A percentile compares a stretch with the other conserved stretches of the same genome.
Conservation (phyloP, 2,888 invertebrate species). For the Trissolcus brochymenae region DNA sequence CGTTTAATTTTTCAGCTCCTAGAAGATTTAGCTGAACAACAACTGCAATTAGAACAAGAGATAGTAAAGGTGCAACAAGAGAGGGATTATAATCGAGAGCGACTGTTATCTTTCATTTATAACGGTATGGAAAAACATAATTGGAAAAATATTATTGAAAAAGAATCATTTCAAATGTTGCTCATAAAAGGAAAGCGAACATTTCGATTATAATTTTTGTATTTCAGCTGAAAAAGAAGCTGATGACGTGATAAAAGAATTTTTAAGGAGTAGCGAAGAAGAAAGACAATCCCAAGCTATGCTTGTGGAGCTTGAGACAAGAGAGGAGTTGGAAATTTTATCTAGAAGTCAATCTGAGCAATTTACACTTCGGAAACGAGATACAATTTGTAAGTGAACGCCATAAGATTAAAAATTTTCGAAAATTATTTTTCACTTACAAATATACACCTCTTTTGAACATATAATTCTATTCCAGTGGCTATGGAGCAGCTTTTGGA, state of each 20-base stretch:
- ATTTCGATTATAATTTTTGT: neutral
- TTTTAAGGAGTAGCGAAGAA: slow-evolving; percentile 80
- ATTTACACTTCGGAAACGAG: slow-evolving; percentile 80
- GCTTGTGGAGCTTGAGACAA: slow-evolving; percentile 82
- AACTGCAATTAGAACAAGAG: slow-evolving; percentile 82
- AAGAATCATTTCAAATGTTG: too few species aligned
- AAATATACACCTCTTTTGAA: neutral
- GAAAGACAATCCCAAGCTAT: slow-evolving; percentile 80
- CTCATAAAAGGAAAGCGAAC: too few species aligned
- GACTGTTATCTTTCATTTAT: slow-evolving; percentile 69
- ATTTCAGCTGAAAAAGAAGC: slow-evolving; percentile 81
- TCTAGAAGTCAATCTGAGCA: slow-evolving; percentile 78
- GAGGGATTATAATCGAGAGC: slow-evolving; percentile 78
- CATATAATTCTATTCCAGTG: slow-evolving; percentile 66
- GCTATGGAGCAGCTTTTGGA: slow-evolving; percentile 85
- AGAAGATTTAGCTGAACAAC: slow-evolving; percentile 80
- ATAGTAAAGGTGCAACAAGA: slow-evolving; percentile 83
- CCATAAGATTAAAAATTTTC: neutral
- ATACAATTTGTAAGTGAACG: slow-evolving; percentile 78
- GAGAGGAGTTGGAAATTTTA: slow-evolving; percentile 82
- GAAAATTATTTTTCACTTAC: neutral
- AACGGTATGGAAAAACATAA: slow-evolving; percentile 61
- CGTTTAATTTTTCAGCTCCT: slow-evolving; percentile 72
- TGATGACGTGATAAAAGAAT: slow-evolving; percentile 82
- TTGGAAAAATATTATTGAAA: too few species aligned